Conservation (phyloP, 2,113 vertebrate species). For the Chaetodon trifascialis region DNA sequence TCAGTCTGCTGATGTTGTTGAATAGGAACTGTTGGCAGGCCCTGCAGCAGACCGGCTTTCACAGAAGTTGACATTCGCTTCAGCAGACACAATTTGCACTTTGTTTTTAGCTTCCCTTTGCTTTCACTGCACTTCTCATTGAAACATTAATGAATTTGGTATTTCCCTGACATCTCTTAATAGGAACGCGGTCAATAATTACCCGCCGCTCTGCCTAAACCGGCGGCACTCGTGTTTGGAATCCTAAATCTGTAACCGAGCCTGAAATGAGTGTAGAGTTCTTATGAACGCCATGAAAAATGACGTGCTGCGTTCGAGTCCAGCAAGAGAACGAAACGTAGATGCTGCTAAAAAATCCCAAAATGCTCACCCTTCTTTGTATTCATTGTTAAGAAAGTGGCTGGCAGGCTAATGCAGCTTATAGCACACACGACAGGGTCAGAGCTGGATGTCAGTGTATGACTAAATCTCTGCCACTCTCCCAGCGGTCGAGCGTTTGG, state of each 20-base stretch:
- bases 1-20: slow-evolving; percentile 53
- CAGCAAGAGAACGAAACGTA: not conserved
- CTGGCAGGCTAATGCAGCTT: slow-evolving; percentile 8
- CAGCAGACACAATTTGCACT: slow-evolving; percentile 67
- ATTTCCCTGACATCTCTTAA: not conserved
- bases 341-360: not conserved
- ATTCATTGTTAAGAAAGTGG: slow-evolving; percentile 11
- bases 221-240: not conserved
- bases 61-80: slow-evolving; percentile 71
- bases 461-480: slow-evolving; percentile 16
- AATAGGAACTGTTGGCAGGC: slow-evolving; percentile 62
- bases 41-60: slow-evolving; percentile 56
- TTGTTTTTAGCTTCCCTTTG: slow-evolving; percentile 53
- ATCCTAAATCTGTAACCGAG: not conserved
- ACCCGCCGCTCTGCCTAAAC: not conserved
- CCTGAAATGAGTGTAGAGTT: not conserved
- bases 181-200: slow-evolving; percentile 19
- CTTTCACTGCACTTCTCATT: slow-evolving; percentile 39
- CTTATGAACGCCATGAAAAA: not conserved
- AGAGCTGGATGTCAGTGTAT: not conserved
- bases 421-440: slow-evolving; percentile 19
- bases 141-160: slow-evolving; percentile 50
- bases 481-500: not conserved
- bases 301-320: not conserved
- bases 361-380: not conserved